Evolutionary conservation across 2,113 vertebrate species (phyloP), one percentile per base, ranked within the genome.

Genomic region (Ceuthmochares aereus): DNA sequence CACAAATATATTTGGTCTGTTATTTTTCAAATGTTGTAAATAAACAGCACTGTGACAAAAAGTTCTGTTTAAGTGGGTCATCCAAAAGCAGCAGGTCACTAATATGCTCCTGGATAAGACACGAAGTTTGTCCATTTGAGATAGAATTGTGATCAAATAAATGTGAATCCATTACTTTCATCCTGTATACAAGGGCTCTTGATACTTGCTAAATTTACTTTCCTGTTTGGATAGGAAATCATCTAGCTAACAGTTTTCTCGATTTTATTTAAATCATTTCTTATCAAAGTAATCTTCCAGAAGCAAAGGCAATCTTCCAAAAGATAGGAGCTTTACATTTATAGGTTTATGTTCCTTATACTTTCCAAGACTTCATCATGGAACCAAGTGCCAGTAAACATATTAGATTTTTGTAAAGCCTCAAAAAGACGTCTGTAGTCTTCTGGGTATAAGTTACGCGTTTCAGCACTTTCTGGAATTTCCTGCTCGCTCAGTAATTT

Each of bases 391-490:
- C 98, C 98, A 64, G 72, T 87, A 92, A 98, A 98, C 63, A 98
- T 96, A 93, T 93, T 87, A 2, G 98, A 99, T 95, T 97, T 95
- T 87, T 99, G 98, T 96, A 99, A 98, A 84, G 98, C 91, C 95
- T 98, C 97, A 42, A 99, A 99, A 74, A 99, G 97, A 18, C 32
- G 91, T 74, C 97, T 99, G 76, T 99, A 99, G 73, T 99, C 98
- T 54, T 98, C 91, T 75, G 99, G 99, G 67, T 96, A 97, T 18
- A 99, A 92, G 5, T 98, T 63, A 79, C 97, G 97, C 21, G 98
- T 96, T 88, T 93, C 36, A 40, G 97, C 95, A 75, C 98, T 95
- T 59, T 97, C 30, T 2, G 94, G 75, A 90, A 99, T 96, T 63
- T 95, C 93, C 63, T 98, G 87, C 55, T 98, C 84, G 54, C 66